Base-by-base conservation (phyloP, 2,113 vertebrate species). In the Microcebus griseorufus region DNA sequence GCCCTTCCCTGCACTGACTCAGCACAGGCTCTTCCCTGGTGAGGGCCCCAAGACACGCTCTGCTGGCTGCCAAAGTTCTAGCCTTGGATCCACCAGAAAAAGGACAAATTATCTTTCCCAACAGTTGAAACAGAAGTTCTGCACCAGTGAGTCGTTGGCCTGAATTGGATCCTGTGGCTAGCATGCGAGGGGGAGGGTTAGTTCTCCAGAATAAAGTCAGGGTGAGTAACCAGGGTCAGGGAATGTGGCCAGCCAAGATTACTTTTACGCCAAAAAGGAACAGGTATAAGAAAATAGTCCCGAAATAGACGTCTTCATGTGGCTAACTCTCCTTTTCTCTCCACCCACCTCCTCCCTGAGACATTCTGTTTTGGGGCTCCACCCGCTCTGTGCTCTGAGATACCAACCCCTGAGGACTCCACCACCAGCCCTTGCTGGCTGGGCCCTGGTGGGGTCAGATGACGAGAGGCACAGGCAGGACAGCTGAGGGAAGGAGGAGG, bases 341-440 rank as follows among this genome's bases (percentile, higher is more conserved):
- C 8, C 34, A 1, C 32, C 58, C 10, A 3, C 34, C 16, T 39
- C 6, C 7, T 22, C 2, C n/a, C 23, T 25, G 8, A 12, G n/a
- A 37, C 12, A 1, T 17, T 83, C 67, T 60, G 58, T 45, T 45
- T 45, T 45, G 45, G 45, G 9, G 5, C 45, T 72, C 17, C 25
- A 6, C 45, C 18, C 27, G n/a, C 42, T 84, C 34, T 48, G 62
- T 34, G 69, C 55, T 94, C 83, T 25, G 23, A 87, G 39, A 34
- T 23, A 78, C 10, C 23, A 37, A 6, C 10, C 6, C 37, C 3
- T 9, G 1, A 0, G n/a, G 34, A 48, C 29, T 58, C 62, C 29
- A 34, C 11, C 64, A 4, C 11, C 42, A 27, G 37, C 13, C 29
- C 69, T 78, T 23, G 13, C 70, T 25, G 39, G 48, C 64, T 16